Conservation (phyloP, 2,797 vertebrate species). For the Mormyrus proboscirostris region DNA sequence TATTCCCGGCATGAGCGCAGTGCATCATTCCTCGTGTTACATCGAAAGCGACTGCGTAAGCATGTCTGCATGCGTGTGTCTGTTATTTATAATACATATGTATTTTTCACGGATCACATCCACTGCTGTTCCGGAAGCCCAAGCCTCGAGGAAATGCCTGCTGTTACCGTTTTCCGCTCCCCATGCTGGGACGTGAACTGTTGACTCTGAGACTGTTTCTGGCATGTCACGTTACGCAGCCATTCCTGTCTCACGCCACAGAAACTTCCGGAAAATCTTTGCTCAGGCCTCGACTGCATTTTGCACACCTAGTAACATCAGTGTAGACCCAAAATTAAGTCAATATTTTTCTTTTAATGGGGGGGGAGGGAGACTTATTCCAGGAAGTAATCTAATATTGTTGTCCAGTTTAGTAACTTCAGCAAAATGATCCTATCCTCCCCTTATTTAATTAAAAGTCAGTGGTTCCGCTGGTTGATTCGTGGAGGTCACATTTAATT, state of each 20-base stretch:
- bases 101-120: neutral
- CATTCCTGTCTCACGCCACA: neutral
- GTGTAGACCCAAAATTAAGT: neutral
- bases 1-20: conserved; percentile 44
- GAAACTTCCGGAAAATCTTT: conserved; percentile 41
- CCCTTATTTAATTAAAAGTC: neutral
- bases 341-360: neutral
- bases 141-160: neutral
- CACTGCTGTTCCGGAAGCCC: neutral
- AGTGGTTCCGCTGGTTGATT: neutral
- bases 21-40: conserved; percentile 49
- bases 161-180: neutral
- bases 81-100: neutral
- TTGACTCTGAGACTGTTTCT: neutral
- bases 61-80: neutral
- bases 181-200: neutral
- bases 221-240: conserved; percentile 31
- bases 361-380: neutral
- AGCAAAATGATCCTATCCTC: neutral
- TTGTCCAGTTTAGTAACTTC: neutral
- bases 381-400: neutral
- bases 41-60: neutral
- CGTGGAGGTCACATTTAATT: conserved; percentile 1
- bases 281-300: conserved; percentile 38
- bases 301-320: conserved; percentile 26